Percentiles rank a stretch among this genome's conserved stretches.
These are phyloP conservation scores for Siphlonurus alternatus DNA, from an alignment of 2,888 invertebrate species.

Conservation along the genomic window DNA sequence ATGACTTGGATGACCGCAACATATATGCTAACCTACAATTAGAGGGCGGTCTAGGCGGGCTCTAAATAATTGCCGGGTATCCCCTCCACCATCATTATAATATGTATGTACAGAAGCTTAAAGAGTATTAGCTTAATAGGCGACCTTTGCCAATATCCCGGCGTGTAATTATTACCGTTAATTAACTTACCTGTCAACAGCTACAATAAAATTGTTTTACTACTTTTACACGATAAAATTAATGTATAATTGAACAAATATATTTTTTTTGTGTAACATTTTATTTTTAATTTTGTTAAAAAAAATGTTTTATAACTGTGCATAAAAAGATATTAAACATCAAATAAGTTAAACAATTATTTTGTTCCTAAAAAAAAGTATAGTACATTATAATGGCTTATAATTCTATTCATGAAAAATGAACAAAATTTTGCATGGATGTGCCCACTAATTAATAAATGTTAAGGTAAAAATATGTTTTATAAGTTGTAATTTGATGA, in stretches of 20 bases:
- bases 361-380: background rate
- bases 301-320: background rate
- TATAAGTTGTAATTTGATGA: too few relatives aligned
- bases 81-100: background rate
- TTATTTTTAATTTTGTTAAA: background rate
- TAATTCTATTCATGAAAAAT: too few relatives aligned
- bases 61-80: background rate
- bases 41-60: background rate
- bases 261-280: background rate
- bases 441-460: too few relatives aligned
- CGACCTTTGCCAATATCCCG: too few relatives aligned
- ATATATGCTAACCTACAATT: background rate
- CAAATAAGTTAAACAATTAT: background rate
- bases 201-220: background rate
- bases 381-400: background rate
- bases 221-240: background rate
- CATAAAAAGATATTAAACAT: background rate
- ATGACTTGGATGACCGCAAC: too few relatives aligned
- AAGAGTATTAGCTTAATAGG: background rate
- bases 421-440: too few relatives aligned
- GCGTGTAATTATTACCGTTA: too few relatives aligned
- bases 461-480: too few relatives aligned
- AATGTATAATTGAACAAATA: background rate
- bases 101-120: background rate
- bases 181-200: background rate